These are phyloP conservation scores for Enhydra lutris DNA, from an alignment of 2,113 vertebrate genomes.

Conservation along the genomic window DNA sequence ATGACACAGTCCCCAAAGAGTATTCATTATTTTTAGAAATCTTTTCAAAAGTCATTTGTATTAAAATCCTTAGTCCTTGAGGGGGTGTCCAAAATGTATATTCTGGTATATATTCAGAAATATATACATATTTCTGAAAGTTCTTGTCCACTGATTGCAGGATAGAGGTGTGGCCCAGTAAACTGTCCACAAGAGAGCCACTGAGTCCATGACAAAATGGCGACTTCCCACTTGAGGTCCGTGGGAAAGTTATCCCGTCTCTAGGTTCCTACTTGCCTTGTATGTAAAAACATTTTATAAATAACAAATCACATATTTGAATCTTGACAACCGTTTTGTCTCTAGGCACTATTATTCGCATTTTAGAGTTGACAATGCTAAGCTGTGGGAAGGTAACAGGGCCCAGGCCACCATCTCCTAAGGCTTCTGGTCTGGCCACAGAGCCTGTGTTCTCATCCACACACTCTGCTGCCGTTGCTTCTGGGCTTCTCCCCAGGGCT, in stretches of 20 bases:
- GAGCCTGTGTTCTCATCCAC: neutral
- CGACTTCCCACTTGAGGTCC: neutral
- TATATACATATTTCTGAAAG: neutral
- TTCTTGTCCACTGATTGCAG: neutral
- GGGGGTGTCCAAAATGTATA: neutral
- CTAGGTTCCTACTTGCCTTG: neutral
- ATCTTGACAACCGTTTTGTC: neutral
- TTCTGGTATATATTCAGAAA: too few relatives aligned
- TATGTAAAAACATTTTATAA: neutral
- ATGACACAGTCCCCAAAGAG: neutral
- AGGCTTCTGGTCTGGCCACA: neutral
- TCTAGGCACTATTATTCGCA: neutral
- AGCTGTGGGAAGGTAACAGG: neutral
- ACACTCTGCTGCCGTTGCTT: accelerated
- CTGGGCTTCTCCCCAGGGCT: neutral
- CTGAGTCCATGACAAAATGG: neutral
- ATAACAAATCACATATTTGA: neutral
- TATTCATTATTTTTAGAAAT: constrained; percentile 6
- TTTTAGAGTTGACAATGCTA: neutral
- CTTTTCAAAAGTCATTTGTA: neutral
- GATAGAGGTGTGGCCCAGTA: too few relatives aligned
- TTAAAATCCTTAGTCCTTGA: neutral
- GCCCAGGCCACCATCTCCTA: neutral
- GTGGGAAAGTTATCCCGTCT: neutral
- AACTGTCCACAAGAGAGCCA: neutral